These are phyloP conservation scores for Plecturocebus donacophilus DNA, from an alignment of 2,113 vertebrate species.

Conservation along the genomic window DNA sequence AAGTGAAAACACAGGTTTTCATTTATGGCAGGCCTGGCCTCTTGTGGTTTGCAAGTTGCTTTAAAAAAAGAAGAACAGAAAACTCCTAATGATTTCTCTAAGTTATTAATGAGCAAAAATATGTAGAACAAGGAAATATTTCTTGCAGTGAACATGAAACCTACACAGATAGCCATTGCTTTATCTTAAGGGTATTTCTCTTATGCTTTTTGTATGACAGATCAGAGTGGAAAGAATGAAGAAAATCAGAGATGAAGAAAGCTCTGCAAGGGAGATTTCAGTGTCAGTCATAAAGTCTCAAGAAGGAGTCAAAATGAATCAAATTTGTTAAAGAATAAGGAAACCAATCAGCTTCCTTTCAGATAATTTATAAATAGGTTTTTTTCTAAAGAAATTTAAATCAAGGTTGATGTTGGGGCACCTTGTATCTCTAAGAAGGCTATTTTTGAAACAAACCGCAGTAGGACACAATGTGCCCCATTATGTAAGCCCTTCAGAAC, in stretches of 20 bases:
- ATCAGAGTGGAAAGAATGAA: constrained; percentile 34
- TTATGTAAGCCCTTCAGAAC: constrained; percentile 73
- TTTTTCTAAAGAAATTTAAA: constrained; percentile 68
- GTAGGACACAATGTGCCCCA: constrained; percentile 59
- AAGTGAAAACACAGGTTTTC: background rate
- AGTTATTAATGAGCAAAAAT: constrained; percentile 40
- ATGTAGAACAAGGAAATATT: background rate
- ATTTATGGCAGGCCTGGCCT: constrained; percentile 15
- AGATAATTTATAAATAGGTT: constrained; percentile 27
- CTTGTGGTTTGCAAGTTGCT: constrained; percentile 43
- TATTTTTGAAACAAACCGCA: constrained; percentile 77
- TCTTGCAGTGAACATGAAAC: constrained; percentile 41
- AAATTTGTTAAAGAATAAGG: constrained; percentile 64
- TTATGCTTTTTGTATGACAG: constrained; percentile 23
- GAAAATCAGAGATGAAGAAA: constrained; percentile 36
- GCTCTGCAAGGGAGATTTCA: constrained; percentile 51
- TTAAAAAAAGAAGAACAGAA: constrained; percentile 36
- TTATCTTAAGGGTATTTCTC: constrained; percentile 25
- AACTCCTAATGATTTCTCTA: background rate
- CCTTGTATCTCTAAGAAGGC: constrained; percentile 59
- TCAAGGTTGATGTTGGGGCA: constrained; percentile 68
- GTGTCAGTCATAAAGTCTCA: constrained; percentile 11
- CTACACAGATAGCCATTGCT: constrained; percentile 9
- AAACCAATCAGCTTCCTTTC: constrained; percentile 58
- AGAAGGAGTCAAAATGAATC: constrained; percentile 68